Evolutionary conservation across 2,113 vertebrate genomes (phyloP).

Genomic region (Gobio gobio): DNA sequence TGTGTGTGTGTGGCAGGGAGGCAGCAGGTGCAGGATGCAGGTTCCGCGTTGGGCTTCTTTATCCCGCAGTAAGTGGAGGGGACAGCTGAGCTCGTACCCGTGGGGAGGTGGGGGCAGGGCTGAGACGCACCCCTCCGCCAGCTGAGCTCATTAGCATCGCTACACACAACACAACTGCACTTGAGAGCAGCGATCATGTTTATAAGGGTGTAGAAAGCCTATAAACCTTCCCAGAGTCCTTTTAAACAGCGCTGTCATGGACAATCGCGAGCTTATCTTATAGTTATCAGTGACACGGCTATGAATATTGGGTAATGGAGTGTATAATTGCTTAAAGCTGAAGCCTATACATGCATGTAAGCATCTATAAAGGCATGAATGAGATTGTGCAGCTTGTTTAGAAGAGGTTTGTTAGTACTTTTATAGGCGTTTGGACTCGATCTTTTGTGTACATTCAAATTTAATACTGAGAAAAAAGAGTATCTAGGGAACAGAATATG

Average conservation of each 20-base stretch:
- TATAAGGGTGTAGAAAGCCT: neutral
- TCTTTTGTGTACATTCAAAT: too few relatives aligned
- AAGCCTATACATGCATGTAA: neutral
- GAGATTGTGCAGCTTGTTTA: neutral
- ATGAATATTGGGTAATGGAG: neutral
- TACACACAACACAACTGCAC: conserved; percentile 54
- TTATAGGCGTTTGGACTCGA: neutral
- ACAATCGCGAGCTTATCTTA: neutral
- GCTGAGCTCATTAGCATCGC: conserved; percentile 69
- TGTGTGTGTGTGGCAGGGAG: conserved; percentile 16
- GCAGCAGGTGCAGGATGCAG: conserved; percentile 65
- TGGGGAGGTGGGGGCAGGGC: conserved; percentile 48
- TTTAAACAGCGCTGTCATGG: neutral
- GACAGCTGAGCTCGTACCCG: conserved; percentile 64
- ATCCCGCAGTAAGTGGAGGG: conserved; percentile 54
- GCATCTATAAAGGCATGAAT: neutral
- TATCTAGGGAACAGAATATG: too few relatives aligned
- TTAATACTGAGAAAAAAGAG: too few relatives aligned
- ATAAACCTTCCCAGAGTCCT: neutral
- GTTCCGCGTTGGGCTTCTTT: conserved; percentile 55
- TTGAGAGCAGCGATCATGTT: conserved; percentile 31
- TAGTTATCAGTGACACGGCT: neutral
- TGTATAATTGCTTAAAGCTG: neutral
- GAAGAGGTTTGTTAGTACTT: neutral
- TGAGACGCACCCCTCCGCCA: conserved; percentile 58